Evolutionary conservation across 2,888 invertebrate genomes (phyloP), one percentile per base, ranked within the genome.

Genomic region (Apotomis turbidana): DNA sequence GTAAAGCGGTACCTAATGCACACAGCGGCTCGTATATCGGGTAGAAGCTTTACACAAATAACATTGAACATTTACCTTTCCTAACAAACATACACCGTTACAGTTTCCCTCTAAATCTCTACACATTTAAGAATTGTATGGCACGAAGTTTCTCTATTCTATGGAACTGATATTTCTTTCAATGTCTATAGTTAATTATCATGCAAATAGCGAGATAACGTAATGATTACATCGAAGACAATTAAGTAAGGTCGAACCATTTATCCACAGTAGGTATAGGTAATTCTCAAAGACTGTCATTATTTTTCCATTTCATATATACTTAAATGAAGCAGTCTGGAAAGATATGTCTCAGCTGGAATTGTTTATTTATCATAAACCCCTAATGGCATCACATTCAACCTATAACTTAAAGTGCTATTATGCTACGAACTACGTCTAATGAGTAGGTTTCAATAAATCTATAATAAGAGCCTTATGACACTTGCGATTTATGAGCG

Each of bases 1-100:
- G 83, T 87, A 86, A 91, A 92, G 92, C 92, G 84, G 85, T 86
- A 87, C 78, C 87, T 89, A 90, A 69, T 55, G 44, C 70, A 71
- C 61, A 66, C 68, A 58, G 63, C 63, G 69, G 71, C 71, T 82
- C 78, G 83, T 84, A 76, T 83, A 83, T 85, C 83, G 84, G 81
- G 83, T 84, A 82, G 79, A 88, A 88, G 87, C 87, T 81, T 83
- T 81, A 85, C 80, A 87, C 81, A 85, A 82, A 77, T 85, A 85
- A 90, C 86, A 88, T 85, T 84, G 77, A 88, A 90, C 88, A 89
- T 88, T 87, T 80, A 88, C 71, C 82, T 83, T 80, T 78, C 77
- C 85, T 87, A 72, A 71, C 62, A 57, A 68, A 41, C 63, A 61
- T 71, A 71, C 67, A 71, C 36, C 44, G 67, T 71, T 71, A 71